Evolutionary conservation across 1,140 invertebrate species (phyloP), one percentile per base, ranked within the genome.

Genomic region (Drosophila kurseongensis): DNA sequence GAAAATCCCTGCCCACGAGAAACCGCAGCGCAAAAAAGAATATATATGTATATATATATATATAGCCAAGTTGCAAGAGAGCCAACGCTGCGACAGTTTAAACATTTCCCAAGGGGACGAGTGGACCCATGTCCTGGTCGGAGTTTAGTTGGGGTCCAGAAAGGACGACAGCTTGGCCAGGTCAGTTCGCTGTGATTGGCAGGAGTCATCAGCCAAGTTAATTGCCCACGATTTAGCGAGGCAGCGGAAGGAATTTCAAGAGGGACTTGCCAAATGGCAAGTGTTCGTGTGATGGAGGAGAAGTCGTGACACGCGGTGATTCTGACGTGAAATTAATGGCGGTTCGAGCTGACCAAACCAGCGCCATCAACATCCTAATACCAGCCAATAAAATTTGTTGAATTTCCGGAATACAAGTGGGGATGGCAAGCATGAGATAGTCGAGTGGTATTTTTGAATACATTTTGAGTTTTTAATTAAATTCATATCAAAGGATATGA

Each of bases 201-300:
- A 89, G 80, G 58, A 80, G 80, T 88, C 80, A 89, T 89, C 84
- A 89, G 67, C 73, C 50, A 89, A 89, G 84, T 89, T 89, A 89
- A 89, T 89, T 89, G 84, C 80, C 74, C 84, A 84, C 84, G 79
- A 84, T 89, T 89, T 89, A 89, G 76, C 59, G 65, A 32, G 67
- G 80, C 29, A 69, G 50, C 44, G 62, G 47, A 48, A 40, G 52
- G 81, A 50, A 52, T 52, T 16, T 29, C 44, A 32, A 48, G 38
- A 48, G 32, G 44, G 40, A 42, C 45, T 60, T 61, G 42, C n/a
- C 12, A 9, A 32, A 35, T 51, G 52, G 35, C 47, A 18, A 14
- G n/a, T n/a, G 47, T 40, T 23, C 48, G 40, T 51, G 57, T 2
- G 23, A 23, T 23, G 23, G 23, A 47, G 54, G 27, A 27, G 41